Evolutionary conservation across 2,888 invertebrate genomes (phyloP), one percentile per base, ranked within the genome.

Genomic region (Amaurobius ferox): DNA sequence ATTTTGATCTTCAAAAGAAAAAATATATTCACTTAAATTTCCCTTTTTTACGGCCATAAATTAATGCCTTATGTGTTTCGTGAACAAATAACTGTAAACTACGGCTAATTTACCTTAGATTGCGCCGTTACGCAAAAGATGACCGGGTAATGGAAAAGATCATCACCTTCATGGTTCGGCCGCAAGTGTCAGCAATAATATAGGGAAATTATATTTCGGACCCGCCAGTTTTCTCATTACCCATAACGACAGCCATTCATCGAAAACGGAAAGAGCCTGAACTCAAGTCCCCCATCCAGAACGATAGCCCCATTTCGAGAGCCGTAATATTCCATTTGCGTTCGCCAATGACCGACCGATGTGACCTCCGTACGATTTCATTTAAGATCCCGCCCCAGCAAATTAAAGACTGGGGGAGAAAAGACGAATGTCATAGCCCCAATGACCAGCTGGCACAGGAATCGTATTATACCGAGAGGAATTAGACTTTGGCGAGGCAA

Each of bases 291-390:
- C 16, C 13, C 44, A 55, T 55, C 55, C 23, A n/a, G 55, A 71
- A 64, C 40, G 70, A 79, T 55, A 23, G 55, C 16, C 62, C 79
- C 79, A 79, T 79, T 79, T 32, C 61, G 64, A 28, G n/a, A n/a
- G 79, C 64, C 79, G 71, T 79, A 79, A 79, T 79, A 79, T 79
- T 79, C 71, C 71, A 79, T 79, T 71, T 71, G 79, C 64, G 26
- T 71, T 79, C 71, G 44, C 79, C 77, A 68, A 77, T 77, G 68
- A 32, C 67, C 55, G 55, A 67, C 35, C 44, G 79, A 79, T 79
- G 70, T 79, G 79, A 79, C 79, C 79, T 44, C 16, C 32, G 30
- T 55, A 23, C 32, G 55, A 77, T 77, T 77, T 32, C 71, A 79
- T 79, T 71, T 71, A 39, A 64, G 71, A 71, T 28, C 79, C 19